Base-by-base conservation (phyloP, 1,140 invertebrate species). In the Trichogramma pretiosum region DNA sequence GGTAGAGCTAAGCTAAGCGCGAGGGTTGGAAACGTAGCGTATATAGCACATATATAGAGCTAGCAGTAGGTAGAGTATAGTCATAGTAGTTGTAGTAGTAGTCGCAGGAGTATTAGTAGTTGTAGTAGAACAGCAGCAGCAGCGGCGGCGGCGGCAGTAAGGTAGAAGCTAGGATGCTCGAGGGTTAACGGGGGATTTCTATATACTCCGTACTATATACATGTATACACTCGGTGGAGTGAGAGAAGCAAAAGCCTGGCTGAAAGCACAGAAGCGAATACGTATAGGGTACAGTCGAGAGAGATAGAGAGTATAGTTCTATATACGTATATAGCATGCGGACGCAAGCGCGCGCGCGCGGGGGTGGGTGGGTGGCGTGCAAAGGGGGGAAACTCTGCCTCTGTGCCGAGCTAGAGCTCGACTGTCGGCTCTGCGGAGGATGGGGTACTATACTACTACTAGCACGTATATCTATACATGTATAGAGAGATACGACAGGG, bases 321-420 rank as follows among this genome's bases (percentile, higher is more conserved):
- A n/a, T n/a, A n/a, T n/a, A 26, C 32, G 53, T 53, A 47, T 38
- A 48, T 48, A 42, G 45, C 41, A 52, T 23, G 46, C 34, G 40
- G 47, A 46, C 53, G 51, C 56, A 45, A 52, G 38, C 53, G 52
- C 47, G 43, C 48, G 40, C 35, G 47, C 36, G 33, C 44, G 55
- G 45, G 41, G 35, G 23, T 26, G 30, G 46, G 46, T 36, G 49
- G 32, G 41, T 33, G 48, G 49, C 57, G 56, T 51, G 56, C 57
- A 59, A 57, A 59, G 57, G 63, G 60, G 63, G 65, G 64, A 67
- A 68, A 66, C 63, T 65, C 67, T 67, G 66, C 63, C 59, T 65
- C 62, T 67, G 64, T 67, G 65, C 58, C 59, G 59, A 60, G 59
- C 54, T 54, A 50, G 58, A 56, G 52, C 47, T 46, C 19, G n/a